These are phyloP conservation scores for Plestiodon gilberti DNA, from an alignment of 2,113 vertebrate species.

Conservation along the genomic window DNA sequence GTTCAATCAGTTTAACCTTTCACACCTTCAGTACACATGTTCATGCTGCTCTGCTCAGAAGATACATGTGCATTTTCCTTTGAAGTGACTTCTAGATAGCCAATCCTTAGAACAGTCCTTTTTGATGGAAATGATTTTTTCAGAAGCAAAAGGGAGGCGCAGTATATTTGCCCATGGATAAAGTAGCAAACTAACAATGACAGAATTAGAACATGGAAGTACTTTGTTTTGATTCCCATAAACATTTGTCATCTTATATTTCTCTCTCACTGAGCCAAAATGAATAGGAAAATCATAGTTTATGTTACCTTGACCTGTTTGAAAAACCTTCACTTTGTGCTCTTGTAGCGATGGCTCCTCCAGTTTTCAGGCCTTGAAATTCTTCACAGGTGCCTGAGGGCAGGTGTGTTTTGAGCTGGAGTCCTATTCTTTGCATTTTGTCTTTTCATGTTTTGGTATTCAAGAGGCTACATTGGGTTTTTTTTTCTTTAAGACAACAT, in stretches of 20 bases:
- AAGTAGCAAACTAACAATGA: conserved; percentile 33
- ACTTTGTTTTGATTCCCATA: not conserved
- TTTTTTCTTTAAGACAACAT: conserved; percentile 22
- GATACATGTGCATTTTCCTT: not conserved
- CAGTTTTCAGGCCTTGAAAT: conserved; percentile 33
- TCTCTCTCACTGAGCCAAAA: conserved; percentile 31
- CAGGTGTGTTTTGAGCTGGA: not conserved
- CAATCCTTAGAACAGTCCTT: not conserved
- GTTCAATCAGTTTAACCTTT: not conserved
- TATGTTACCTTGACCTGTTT: not conserved
- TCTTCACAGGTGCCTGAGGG: not conserved
- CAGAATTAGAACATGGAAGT: conserved; percentile 37
- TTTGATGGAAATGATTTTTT: conserved; percentile 2
- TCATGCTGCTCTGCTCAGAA: not conserved
- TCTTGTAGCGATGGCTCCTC: not conserved
- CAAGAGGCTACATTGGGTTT: rapidly evolving
- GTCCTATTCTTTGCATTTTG: not conserved
- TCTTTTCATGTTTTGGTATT: not conserved
- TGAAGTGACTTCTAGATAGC: not conserved
- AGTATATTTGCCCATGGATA: conserved; percentile 26
- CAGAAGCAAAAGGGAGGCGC: not conserved
- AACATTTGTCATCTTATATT: conserved; percentile 26
- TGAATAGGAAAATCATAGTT: conserved; percentile 50
- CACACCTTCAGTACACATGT: not conserved
- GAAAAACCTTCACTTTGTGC: conserved; percentile 12